Conservation (phyloP, 2,113 vertebrate genomes). For the Trachemys scripta region DNA sequence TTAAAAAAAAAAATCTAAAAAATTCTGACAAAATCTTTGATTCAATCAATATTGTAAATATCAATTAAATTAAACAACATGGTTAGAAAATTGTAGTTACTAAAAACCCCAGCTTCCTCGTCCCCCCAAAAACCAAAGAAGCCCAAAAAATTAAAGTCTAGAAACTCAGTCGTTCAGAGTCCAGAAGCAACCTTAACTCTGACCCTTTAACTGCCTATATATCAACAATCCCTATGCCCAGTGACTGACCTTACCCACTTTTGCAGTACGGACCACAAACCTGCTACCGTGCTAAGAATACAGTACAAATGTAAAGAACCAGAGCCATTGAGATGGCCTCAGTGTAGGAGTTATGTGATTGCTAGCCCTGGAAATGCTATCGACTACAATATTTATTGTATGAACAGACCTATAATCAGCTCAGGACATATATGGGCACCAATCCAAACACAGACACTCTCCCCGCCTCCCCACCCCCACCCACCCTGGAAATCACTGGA, state of each 20-base stretch:
- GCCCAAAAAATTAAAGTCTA: not conserved
- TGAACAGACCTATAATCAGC: not conserved
- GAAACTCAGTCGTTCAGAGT: not conserved
- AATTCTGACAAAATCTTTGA: not conserved
- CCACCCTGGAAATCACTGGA: not conserved
- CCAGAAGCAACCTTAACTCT: not conserved
- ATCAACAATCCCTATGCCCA: accelerated
- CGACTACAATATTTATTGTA: not conserved
- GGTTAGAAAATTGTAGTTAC: not conserved
- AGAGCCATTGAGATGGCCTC: accelerated
- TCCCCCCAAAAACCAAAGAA: not conserved
- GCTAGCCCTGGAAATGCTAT: not conserved
- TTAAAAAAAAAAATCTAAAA: not conserved
- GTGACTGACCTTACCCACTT: not conserved
- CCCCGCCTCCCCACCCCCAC: no score
- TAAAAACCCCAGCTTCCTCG: not conserved
- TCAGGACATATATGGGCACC: not conserved
- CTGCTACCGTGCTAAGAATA: not conserved
- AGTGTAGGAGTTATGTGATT: not conserved
- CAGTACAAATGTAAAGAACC: not conserved
- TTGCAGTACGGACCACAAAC: not conserved
- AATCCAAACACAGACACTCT: not conserved
- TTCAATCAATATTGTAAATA: not conserved
- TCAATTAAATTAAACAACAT: not conserved
- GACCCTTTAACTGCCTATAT: accelerated